Conservation (phyloP, 2,113 vertebrate species). For the Arvicanthis niloticus region DNA sequence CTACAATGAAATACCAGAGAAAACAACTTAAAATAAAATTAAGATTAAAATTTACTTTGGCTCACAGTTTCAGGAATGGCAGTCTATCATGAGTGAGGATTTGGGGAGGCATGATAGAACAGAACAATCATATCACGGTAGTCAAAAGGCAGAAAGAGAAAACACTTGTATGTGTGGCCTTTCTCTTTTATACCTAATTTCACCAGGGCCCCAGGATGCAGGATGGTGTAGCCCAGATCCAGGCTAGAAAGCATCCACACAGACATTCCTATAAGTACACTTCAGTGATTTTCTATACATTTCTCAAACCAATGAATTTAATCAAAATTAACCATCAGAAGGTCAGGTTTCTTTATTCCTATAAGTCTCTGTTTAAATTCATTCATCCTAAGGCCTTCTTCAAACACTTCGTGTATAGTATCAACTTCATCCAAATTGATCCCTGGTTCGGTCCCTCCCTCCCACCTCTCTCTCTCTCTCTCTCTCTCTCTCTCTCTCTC, state of each 20-base stretch:
- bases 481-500: too few relatives aligned
- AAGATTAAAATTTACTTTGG: background rate
- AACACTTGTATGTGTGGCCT: too few relatives aligned
- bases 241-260: background rate
- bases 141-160: background rate
- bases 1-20: background rate
- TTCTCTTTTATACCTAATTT: background rate
- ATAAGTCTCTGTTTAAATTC: background rate
- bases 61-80: background rate
- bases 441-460: too few relatives aligned
- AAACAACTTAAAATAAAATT: background rate
- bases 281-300: background rate
- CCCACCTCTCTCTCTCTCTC: too few relatives aligned
- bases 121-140: too few relatives aligned
- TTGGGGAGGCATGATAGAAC: rapidly evolving
- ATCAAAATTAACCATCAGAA: background rate
- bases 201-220: background rate
- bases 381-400: background rate
- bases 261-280: background rate
- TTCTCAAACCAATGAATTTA: background rate
- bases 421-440: background rate
- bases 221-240: background rate
- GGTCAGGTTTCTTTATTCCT: background rate
- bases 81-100: background rate
- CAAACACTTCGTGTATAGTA: background rate